phyloP scores from a whole-genome alignment of 2,797 vertebrate genomes.

The Taenioides sp. region DNA sequence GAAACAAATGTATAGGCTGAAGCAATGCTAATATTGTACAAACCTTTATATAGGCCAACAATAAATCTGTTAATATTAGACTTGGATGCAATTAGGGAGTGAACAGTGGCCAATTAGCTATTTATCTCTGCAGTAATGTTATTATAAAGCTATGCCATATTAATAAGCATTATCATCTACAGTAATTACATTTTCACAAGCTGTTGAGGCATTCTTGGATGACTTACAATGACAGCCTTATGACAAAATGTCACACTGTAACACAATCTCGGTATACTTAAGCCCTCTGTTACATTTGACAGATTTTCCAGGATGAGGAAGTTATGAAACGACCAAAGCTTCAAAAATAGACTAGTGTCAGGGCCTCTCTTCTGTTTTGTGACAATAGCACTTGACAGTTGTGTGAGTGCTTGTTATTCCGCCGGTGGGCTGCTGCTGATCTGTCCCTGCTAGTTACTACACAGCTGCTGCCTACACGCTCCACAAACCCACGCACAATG shows the following conservation, averaged over 20 bases:
- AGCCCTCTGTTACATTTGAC: not conserved
- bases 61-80: too few species aligned
- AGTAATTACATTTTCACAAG: not conserved
- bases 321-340: not conserved
- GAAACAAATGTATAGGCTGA: too few species aligned
- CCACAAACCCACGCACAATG: conserved; percentile 38
- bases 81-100: not conserved
- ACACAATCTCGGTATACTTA: not conserved
- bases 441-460: conserved; percentile 6
- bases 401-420: not conserved
- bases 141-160: not conserved
- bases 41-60: too few species aligned
- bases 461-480: conserved; percentile 8
- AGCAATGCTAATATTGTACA: too few species aligned
- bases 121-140: not conserved
- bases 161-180: not conserved
- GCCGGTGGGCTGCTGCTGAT: not conserved
- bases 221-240: not conserved
- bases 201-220: not conserved
- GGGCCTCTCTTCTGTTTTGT: not conserved
- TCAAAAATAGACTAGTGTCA: not conserved
- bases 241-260: not conserved
- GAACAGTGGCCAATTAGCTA: not conserved
- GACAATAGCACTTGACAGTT: conserved; percentile 4
- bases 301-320: not conserved